Evolutionary conservation across 1,140 invertebrate species (phyloP), one percentile per base, ranked within the genome.

Genomic region (Aphelenchoides fujianensis): DNA sequence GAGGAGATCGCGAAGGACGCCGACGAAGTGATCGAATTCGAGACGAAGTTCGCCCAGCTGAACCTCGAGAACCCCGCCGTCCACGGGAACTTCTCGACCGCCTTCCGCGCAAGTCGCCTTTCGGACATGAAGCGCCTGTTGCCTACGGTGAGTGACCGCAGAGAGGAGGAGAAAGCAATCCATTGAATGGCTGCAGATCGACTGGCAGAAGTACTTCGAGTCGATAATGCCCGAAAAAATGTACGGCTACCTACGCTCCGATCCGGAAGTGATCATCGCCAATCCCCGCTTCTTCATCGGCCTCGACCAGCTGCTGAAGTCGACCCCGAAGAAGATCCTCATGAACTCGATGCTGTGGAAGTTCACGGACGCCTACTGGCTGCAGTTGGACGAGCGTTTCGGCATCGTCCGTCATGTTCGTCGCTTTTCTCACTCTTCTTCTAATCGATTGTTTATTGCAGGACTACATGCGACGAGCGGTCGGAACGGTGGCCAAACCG

Each of bases 1-100:
- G 68, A 66, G 3, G 68, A 80, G 52, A 80, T 79, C 35, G 54
- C 37, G 3, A 5, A 48, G 3, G 72, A 77, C 41, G 71, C 71
- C 28, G 71, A 69, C 19, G 67, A 69, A 1, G 71, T 69, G 12
- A 70, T 69, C 30, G 66, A 69, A n/a, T 69, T 69, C 61, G 67
- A 69, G 30, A 69, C 19, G 64, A 70, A 2, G 2, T 71, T 69
- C 34, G 67, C 67, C 34, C 12, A 69, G 61, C 30, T 69, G 0
- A 69, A 16, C 64, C 23, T 66, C 23, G 34, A 66, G 9, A 69
- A 19, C 64, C 16, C 23, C 27, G 71, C 9, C 12, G 1, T 62
- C 27, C 3, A 3, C 23, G 61, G 34, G 23, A 68, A 69, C 67
- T 71, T 68, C 5, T 71, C 68, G n/a, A 69, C 61, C 3, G 2